Base-by-base conservation (phyloP, 2,888 invertebrate genomes). In the Vesta saturnalis region DNA sequence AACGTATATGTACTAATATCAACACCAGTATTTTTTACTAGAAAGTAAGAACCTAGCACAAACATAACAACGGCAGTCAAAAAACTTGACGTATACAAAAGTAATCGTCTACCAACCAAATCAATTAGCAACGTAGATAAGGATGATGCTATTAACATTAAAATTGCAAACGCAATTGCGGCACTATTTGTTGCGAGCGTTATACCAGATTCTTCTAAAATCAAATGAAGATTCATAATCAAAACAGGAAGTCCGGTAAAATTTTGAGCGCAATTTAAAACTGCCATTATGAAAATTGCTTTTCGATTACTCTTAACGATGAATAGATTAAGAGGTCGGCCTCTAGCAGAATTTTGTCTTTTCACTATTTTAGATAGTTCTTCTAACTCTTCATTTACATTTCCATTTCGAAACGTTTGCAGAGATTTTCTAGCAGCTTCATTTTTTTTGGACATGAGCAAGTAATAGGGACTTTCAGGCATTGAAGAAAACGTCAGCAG, bases 381-480 rank as follows among this genome's bases (percentile, higher is more conserved):
- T n/a, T 54, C 18, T 8, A 61, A 21, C 1, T 61, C 60, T 18
- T 52, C 23, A 14, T 49, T 30, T n/a, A 61, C 52, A 12, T 61
- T 35, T 15, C 86, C 85, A 49, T 87, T 87, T 67, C 90, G 85
- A 61, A 92, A 81, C 79, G 85, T 86, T 72, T 85, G 83, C 66
- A 92, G 84, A 12, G 89, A 85, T 55, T 79, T 73, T n/a, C 82
- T 78, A 0, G 89, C 88, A 21, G 83, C 84, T 0, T 81, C 77
- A 64, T 83, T 82, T 3, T 80, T 75, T 8, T 79, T 79, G 47
- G 78, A 81, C 59, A 83, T 79, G 16, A 85, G 73, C 64, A 82
- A 76, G 73, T 82, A 86, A 61, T 87, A 84, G 0, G 89, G 89
- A 0, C 87, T 86, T 83, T 92, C 92, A 12, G 91, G 91, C 79